Conservation (phyloP, 2,797 vertebrate genomes). For the Anguilla anguilla region DNA sequence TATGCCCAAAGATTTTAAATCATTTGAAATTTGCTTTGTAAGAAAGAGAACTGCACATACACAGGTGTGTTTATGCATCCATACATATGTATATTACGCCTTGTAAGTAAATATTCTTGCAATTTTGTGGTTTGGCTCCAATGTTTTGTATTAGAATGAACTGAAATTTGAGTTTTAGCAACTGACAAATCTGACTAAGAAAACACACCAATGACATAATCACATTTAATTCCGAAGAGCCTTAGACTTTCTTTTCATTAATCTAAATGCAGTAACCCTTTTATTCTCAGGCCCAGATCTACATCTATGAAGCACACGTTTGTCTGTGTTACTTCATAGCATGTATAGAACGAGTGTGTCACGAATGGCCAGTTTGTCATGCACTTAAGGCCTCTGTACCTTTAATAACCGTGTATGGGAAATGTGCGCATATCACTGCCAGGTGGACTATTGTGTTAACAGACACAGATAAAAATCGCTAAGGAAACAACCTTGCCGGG, state of each 20-base stretch:
- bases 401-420: not conserved
- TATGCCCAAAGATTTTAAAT: not conserved
- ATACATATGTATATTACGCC: not conserved
- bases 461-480: constrained; percentile 89
- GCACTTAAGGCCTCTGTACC: not conserved
- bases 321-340: not conserved
- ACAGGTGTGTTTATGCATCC: too few relatives aligned
- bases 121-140: not conserved
- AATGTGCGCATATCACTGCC: constrained; percentile 72
- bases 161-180: not conserved
- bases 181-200: not conserved
- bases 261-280: not conserved
- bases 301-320: not conserved
- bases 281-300: not conserved
- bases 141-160: not conserved
- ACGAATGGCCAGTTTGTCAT: not conserved
- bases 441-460: constrained; percentile 92
- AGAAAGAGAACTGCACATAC: not conserved
- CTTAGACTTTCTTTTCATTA: not conserved
- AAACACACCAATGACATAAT: not conserved
- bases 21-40: not conserved
- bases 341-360: not conserved
- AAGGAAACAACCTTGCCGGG: constrained; percentile 85
- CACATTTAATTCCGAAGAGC: not conserved
- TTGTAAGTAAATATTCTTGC: not conserved